Conservation (phyloP, 2,888 invertebrate genomes). For the Hirtodrosophila duncani region DNA sequence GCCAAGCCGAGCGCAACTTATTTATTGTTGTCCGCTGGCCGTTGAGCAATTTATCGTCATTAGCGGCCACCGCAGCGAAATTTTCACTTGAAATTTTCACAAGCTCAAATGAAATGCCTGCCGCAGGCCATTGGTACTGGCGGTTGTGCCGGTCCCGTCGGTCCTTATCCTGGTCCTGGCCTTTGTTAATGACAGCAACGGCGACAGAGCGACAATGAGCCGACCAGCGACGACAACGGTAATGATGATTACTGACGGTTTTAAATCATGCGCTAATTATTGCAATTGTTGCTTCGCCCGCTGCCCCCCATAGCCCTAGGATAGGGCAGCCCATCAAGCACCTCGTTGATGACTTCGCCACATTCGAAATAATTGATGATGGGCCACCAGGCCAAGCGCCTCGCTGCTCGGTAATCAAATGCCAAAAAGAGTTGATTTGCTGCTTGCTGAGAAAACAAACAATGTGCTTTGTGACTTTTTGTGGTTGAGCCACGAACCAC, state of each 20-base stretch:
- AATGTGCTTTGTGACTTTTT: slow-evolving; percentile 38
- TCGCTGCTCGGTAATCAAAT: slow-evolving; percentile 55
- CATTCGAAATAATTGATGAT: slow-evolving; percentile 64
- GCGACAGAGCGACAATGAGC: slow-evolving; percentile 12
- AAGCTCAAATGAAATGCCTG: slow-evolving; percentile 65
- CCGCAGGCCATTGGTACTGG: slow-evolving; percentile 37
- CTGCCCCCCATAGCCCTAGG: slow-evolving; percentile 5
- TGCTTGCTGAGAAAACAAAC: slow-evolving; percentile 44
- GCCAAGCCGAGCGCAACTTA: slow-evolving; percentile 53
- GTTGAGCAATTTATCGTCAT: slow-evolving; percentile 70
- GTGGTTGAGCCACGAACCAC: slow-evolving; percentile 12
- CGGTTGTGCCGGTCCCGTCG: slow-evolving; percentile 13
- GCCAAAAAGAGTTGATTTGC: slow-evolving; percentile 56
- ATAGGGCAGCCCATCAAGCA: slow-evolving; percentile 1
- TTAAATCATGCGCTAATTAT: slow-evolving; percentile 72
- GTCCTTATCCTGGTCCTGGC: slow-evolving; percentile 18
- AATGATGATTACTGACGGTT: slow-evolving; percentile 73
- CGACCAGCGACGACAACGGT: slow-evolving; percentile 55
- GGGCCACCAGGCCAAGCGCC: slow-evolving; percentile 30
- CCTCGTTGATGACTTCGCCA: slow-evolving; percentile 43
- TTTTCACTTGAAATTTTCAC: slow-evolving; percentile 72
- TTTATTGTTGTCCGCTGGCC: slow-evolving; percentile 57
- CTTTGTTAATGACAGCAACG: slow-evolving; percentile 35
- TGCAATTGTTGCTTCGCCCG: slow-evolving; percentile 61
- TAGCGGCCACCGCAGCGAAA: slow-evolving; percentile 53